Evolutionary conservation across 2,113 vertebrate genomes (phyloP).

Genomic region (Scophthalmus maximus): DNA sequence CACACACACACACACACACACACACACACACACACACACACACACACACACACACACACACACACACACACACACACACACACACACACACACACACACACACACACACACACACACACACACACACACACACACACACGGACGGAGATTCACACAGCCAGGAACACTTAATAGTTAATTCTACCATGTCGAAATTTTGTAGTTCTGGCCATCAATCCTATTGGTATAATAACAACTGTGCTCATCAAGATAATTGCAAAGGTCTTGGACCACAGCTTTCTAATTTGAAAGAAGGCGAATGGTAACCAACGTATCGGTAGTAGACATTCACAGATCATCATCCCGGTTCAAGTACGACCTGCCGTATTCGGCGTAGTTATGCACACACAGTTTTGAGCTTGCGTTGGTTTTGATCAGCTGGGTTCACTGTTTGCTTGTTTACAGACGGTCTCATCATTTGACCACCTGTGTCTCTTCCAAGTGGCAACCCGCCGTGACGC

Average conservation of each 20-base stretch:
- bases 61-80: constrained; percentile 32
- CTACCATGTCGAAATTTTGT: constrained; percentile 27
- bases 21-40: constrained; percentile 6
- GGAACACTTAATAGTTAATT: constrained; percentile 57
- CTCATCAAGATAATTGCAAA: constrained; percentile 14
- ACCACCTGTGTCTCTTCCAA: background rate
- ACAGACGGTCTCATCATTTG: background rate
- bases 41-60: constrained; percentile 25
- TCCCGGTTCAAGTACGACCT: background rate
- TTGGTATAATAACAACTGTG: constrained; percentile 2
- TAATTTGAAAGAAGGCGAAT: background rate
- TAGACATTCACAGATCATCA: background rate
- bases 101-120: constrained; percentile 27
- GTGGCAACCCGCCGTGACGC: too few species aligned
- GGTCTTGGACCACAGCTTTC: constrained; percentile 3
- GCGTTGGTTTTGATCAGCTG: background rate
- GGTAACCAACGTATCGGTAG: background rate
- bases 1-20: constrained; percentile 34
- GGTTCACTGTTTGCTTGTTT: too few species aligned
- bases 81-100: constrained; percentile 20
- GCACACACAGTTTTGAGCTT: too few species aligned
- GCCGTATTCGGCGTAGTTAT: too few species aligned
- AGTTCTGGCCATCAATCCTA: constrained; percentile 22
- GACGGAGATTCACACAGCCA: constrained; percentile 45
- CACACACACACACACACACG: background rate